phyloP scores from a whole-genome alignment of 1,140 invertebrate species.

The Nasonia longicornis region DNA sequence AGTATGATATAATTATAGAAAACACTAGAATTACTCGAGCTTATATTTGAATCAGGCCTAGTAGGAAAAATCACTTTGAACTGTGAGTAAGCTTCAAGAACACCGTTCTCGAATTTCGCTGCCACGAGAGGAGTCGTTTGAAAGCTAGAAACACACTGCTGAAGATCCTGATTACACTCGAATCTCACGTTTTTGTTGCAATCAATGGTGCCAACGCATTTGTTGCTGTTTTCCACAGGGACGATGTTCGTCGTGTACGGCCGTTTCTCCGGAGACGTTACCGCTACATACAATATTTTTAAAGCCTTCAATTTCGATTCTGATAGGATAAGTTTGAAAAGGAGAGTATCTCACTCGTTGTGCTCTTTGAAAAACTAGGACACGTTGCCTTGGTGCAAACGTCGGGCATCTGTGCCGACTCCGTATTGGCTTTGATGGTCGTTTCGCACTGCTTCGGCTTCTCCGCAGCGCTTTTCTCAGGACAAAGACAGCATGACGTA shows the following conservation, averaged over 20 bases:
- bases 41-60: not conserved
- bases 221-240: not conserved
- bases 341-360: not conserved
- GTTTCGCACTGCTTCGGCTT: not conserved
- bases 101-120: slow-evolving; percentile 24
- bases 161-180: not conserved
- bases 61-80: slow-evolving; percentile 41
- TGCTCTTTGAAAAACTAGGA: not conserved
- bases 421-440: not conserved
- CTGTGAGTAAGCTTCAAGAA: slow-evolving; percentile 45
- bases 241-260: not conserved
- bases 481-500: not conserved
- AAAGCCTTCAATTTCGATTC: not conserved
- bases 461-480: not conserved
- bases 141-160: not conserved
- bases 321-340: not conserved
- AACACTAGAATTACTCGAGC: not conserved
- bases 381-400: not conserved
- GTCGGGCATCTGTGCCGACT: not conserved
- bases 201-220: not conserved
- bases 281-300: not conserved
- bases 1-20: not conserved
- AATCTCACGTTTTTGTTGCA: not conserved
- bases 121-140: not conserved
- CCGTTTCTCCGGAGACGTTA: not conserved